Evolutionary conservation across 2,888 invertebrate genomes (phyloP).

Genomic region (Chydorus sphaericus): DNA sequence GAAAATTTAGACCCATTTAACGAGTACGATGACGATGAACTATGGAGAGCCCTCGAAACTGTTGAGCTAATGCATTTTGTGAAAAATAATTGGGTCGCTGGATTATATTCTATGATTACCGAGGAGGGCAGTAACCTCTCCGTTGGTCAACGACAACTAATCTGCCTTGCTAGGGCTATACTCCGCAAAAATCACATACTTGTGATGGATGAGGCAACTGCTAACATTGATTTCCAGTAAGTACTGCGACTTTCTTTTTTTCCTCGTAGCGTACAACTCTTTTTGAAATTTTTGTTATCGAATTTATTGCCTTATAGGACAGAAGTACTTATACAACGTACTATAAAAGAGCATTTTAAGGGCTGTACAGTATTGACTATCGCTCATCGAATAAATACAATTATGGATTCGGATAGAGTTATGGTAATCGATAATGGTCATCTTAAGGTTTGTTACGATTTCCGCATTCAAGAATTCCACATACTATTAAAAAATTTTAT

Average conservation of each 20-base stretch:
- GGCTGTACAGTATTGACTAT: slow-evolving; percentile 14
- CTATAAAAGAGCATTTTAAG: slow-evolving; percentile 11
- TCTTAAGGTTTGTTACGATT: too few species aligned
- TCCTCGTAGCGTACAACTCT: too few species aligned
- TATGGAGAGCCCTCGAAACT: slow-evolving; percentile 12
- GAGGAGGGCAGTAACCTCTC: slow-evolving; percentile 70
- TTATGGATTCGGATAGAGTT: slow-evolving; percentile 13
- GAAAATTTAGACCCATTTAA: slow-evolving; percentile 29
- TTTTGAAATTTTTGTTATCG: too few species aligned
- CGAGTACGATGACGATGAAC: slow-evolving; percentile 23
- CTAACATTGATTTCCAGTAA: slow-evolving; percentile 78
- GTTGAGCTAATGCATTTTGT: too few species aligned
- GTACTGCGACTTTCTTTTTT: too few species aligned
- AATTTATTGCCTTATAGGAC: slow-evolving; percentile 7
- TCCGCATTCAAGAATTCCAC: too few species aligned
- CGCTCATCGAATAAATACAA: slow-evolving; percentile 15
- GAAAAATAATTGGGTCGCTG: too few species aligned
- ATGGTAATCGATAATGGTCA: slow-evolving; percentile 17
- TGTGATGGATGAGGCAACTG: slow-evolving; percentile 86
- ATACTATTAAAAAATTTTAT: too few species aligned
- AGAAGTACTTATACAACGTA: slow-evolving; percentile 13
- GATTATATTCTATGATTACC: slow-evolving; percentile 44
- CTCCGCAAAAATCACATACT: slow-evolving; percentile 67
- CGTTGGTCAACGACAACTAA: slow-evolving; percentile 75
- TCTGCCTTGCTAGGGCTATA: slow-evolving; percentile 79